Conservation (phyloP, 2,888 invertebrate species). For the Fabriciana adippe region DNA sequence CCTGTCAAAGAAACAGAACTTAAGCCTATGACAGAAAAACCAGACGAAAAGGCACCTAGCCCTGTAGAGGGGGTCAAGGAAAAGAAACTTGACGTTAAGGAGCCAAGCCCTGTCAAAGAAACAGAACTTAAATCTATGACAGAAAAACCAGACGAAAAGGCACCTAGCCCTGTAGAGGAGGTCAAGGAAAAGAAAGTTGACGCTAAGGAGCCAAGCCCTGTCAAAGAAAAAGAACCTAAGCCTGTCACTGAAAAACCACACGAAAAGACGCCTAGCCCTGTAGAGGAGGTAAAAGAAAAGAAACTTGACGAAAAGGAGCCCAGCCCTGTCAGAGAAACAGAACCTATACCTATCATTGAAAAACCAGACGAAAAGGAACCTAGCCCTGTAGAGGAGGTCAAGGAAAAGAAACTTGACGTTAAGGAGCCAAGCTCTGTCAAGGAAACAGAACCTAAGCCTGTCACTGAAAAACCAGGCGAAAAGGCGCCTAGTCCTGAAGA, state of each 20-base stretch:
- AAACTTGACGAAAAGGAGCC: constrained; percentile 4
- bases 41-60: constrained; percentile 31
- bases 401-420: background rate
- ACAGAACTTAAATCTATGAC: no score
- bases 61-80: constrained; percentile 6
- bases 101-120: constrained; percentile 1
- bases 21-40: background rate
- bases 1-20: background rate
- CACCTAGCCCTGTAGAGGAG: constrained; percentile 23
- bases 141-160: constrained; percentile 18
- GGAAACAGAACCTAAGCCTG: constrained; percentile 20
- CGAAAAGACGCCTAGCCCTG: background rate
- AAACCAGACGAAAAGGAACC: constrained; percentile 25
- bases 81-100: background rate
- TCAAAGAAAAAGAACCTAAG: constrained; percentile 3
- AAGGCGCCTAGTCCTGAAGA: constrained; percentile 31
- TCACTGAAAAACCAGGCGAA: constrained; percentile 14
- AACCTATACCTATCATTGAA: background rate
- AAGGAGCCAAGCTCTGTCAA: constrained; percentile 24
- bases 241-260: background rate
- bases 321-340: constrained; percentile 5
- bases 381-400: constrained; percentile 8
- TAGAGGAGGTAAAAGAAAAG: constrained; percentile 2
- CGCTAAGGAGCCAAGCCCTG: constrained; percentile 27
- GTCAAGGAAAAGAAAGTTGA: constrained; percentile 7